phyloP scores from a whole-genome alignment of 2,888 invertebrate genomes.

The Saturnia japonica region DNA sequence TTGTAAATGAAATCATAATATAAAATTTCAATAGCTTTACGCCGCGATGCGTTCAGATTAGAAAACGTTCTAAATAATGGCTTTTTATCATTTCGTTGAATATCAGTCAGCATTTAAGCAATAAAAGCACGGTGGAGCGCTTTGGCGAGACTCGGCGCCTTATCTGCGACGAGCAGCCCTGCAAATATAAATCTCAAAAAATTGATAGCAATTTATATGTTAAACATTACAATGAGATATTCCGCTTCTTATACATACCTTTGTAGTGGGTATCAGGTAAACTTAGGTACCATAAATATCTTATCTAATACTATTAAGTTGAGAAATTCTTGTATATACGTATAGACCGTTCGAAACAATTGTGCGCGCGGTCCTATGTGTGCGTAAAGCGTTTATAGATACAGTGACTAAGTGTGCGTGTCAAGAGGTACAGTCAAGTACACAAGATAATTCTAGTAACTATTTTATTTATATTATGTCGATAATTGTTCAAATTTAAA shows the following conservation, averaged over 20 bases:
- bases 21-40: background rate
- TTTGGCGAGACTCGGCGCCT: slow-evolving; percentile 48
- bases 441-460: too few relatives aligned
- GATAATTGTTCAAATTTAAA: too few relatives aligned
- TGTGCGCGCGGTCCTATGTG: too few relatives aligned
- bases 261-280: slow-evolving; percentile 40
- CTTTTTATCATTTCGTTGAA: slow-evolving; percentile 51
- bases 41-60: background rate
- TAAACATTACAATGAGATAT: slow-evolving; percentile 74
- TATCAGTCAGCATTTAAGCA: slow-evolving; percentile 57
- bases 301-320: background rate
- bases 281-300: slow-evolving; percentile 10
- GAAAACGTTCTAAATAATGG: slow-evolving; percentile 35
- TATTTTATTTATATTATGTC: too few relatives aligned
- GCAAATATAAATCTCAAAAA: slow-evolving; percentile 73
- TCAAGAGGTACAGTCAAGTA: too few relatives aligned
- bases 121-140: slow-evolving; percentile 53
- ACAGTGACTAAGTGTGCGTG: too few relatives aligned
- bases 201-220: slow-evolving; percentile 78
- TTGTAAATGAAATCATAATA: background rate
- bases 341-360: too few relatives aligned
- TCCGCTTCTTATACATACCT: slow-evolving; percentile 56
- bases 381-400: too few relatives aligned
- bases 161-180: slow-evolving; percentile 63
- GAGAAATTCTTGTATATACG: background rate